A percentile compares a stretch with the other conserved stretches of the same genome.
phyloP scores from a whole-genome alignment of 2,888 invertebrate species.

The Cryptocephalus primarius region DNA sequence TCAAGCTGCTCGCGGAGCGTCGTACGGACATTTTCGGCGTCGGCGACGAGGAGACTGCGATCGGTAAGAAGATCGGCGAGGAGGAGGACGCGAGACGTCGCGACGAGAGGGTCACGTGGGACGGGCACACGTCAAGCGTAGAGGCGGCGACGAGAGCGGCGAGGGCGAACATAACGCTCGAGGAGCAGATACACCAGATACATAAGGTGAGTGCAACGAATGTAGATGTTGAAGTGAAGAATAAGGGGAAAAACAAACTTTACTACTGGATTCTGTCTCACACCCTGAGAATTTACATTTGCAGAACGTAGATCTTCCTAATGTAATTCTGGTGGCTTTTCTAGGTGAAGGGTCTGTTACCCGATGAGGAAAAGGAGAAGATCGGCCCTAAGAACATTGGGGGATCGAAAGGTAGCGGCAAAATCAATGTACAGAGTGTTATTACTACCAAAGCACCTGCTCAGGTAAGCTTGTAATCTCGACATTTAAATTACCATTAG shows the following conservation, averaged over 20 bases:
- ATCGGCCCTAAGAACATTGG: constrained; percentile 83
- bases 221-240: no score
- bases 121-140: constrained; percentile 94
- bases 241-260: no score
- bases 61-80: constrained; percentile 95
- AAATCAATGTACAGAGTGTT: constrained; percentile 25
- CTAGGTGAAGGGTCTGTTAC: constrained; percentile 72
- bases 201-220: constrained; percentile 53
- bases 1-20: constrained; percentile 92
- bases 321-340: no score
- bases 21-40: constrained; percentile 99
- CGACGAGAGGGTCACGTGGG: constrained; percentile 93
- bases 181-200: constrained; percentile 95
- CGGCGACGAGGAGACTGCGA: constrained; percentile 96
- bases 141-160: constrained; percentile 93
- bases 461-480: constrained; percentile 11
- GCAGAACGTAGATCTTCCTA: no score
- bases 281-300: no score
- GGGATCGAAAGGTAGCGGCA: constrained; percentile 19
- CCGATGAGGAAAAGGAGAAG: constrained; percentile 94
- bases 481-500: background rate
- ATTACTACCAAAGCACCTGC: constrained; percentile 30
- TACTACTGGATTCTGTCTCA: no score
- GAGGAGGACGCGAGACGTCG: constrained; percentile 71
- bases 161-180: constrained; percentile 87